These are phyloP conservation scores for Ptilonorhynchus violaceus DNA, from an alignment of 2,113 vertebrate genomes.

Conservation along the genomic window DNA sequence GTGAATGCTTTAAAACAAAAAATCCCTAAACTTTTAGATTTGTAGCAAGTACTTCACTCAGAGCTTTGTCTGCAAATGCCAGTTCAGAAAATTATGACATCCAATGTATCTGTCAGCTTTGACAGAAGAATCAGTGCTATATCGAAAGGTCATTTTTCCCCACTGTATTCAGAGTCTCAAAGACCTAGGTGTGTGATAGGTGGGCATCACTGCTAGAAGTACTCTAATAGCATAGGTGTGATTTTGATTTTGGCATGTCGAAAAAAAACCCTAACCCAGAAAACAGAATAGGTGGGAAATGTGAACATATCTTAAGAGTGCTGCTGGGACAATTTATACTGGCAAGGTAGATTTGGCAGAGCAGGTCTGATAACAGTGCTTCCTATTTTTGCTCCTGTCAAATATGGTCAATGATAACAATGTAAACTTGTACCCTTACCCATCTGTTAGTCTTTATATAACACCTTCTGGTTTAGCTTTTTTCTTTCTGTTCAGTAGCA, in stretches of 20 bases:
- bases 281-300: background rate
- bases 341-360: background rate
- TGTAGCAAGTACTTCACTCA: background rate
- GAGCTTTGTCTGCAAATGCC: background rate
- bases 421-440: background rate
- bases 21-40: background rate
- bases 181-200: background rate
- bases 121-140: background rate
- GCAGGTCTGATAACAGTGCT: background rate
- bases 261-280: background rate
- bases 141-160: background rate
- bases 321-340: background rate
- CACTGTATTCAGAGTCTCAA: background rate
- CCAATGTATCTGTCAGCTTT: background rate
- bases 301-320: background rate
- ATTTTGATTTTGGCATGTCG: background rate
- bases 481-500: background rate
- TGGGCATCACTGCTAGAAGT: background rate
- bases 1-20: background rate
- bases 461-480: background rate
- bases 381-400: background rate
- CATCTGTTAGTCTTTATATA: background rate
- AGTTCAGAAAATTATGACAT: background rate
- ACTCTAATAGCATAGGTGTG: background rate
- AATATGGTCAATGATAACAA: background rate